Conservation (phyloP, 2,888 invertebrate species). For the Minunthozetes semirufus region DNA sequence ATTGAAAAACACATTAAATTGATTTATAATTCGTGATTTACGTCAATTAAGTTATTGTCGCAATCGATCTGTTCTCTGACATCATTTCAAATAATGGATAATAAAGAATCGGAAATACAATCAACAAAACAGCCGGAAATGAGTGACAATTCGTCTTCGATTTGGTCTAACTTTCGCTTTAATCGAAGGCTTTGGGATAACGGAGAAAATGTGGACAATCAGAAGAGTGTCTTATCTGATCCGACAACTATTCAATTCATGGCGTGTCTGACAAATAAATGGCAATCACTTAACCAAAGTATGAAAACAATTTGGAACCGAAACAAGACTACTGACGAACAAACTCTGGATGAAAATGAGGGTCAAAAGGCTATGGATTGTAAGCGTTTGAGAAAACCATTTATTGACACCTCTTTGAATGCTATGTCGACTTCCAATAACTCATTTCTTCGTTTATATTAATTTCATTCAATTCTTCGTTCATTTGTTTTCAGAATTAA, state of each 20-base stretch:
- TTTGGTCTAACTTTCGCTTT: not conserved
- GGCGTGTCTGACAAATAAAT: not conserved
- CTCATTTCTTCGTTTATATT: not conserved
- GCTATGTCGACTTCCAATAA: not conserved
- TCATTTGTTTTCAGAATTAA: too few species aligned
- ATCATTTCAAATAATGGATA: too few species aligned
- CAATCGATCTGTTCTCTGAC: too few species aligned
- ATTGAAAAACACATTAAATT: too few species aligned
- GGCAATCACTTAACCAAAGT: not conserved
- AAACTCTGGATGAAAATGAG: too few species aligned
- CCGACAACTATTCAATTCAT: not conserved
- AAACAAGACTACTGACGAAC: not conserved
- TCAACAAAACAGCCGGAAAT: not conserved
- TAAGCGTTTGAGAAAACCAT: not conserved
- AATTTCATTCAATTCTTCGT: not conserved
- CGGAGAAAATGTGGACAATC: not conserved
- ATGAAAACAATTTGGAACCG: too few species aligned
- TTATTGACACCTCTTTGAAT: not conserved
- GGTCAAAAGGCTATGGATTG: not conserved
- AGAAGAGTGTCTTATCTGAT: not conserved
- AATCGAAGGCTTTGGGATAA: slow-evolving; percentile 2
- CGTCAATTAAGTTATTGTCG: too few species aligned
- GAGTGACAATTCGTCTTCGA: not conserved
- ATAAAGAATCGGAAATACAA: too few species aligned
- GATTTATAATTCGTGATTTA: too few species aligned